These are phyloP conservation scores for Gonatopus flavifemur DNA, from an alignment of 1,140 invertebrate genomes.

Conservation along the genomic window DNA sequence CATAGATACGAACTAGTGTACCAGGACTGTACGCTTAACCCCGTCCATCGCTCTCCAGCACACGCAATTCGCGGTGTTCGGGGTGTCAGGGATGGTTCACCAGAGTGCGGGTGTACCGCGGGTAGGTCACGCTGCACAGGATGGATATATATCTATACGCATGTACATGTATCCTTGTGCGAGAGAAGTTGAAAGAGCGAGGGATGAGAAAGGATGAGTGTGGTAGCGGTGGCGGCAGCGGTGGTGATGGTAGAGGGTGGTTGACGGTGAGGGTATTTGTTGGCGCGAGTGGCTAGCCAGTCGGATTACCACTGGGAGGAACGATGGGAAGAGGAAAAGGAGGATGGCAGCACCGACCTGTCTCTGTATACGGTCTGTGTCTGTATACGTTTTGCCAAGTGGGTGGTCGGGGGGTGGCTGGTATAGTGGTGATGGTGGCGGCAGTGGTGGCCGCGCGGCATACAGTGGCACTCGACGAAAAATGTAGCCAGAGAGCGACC, in stretches of 20 bases:
- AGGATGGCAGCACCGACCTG: no score
- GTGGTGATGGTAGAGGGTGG: slow-evolving; percentile 42
- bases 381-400: no score
- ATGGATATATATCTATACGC: slow-evolving; percentile 19
- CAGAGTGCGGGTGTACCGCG: slow-evolving; percentile 53
- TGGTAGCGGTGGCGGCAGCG: slow-evolving; percentile 24
- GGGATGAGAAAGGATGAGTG: no score
- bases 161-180: not conserved
- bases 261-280: slow-evolving; percentile 56
- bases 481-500: slow-evolving; percentile 55
- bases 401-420: slow-evolving; percentile 16
- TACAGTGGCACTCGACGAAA: slow-evolving; percentile 52
- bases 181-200: not conserved
- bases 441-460: slow-evolving; percentile 29
- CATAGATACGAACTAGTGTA: no score
- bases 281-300: slow-evolving; percentile 58
- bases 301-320: slow-evolving; percentile 53
- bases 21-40: no score
- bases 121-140: slow-evolving; percentile 36
- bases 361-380: no score
- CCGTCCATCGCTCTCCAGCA: slow-evolving; percentile 20
- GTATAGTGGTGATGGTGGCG: slow-evolving; percentile 14
- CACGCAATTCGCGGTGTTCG: slow-evolving; percentile 51
- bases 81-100: slow-evolving; percentile 56
- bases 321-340: slow-evolving; percentile 11